These are phyloP conservation scores for Melopsittacus undulatus DNA, from an alignment of 2,797 vertebrate genomes.

Conservation along the genomic window DNA sequence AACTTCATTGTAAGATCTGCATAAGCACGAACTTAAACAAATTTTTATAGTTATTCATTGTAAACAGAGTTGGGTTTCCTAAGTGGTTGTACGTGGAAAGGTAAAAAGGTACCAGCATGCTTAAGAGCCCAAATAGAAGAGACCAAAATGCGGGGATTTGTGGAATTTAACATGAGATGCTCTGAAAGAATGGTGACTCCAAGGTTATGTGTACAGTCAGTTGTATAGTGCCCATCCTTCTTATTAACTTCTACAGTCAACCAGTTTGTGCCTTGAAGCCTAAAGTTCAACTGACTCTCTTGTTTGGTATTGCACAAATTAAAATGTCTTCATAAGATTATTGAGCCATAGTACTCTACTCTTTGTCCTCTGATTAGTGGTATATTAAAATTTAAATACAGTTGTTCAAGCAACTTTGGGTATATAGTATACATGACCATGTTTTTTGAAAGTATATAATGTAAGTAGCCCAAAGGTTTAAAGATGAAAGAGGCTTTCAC, in stretches of 20 bases:
- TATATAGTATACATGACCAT: not conserved
- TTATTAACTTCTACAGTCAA: not conserved
- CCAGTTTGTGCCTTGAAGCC: not conserved
- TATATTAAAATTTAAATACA: not conserved
- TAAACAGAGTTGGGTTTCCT: not conserved
- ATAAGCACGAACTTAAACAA: accelerated
- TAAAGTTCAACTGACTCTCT: not conserved
- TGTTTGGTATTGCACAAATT: not conserved
- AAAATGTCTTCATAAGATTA: conserved; percentile 26
- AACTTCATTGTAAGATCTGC: not conserved
- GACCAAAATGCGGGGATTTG: not conserved
- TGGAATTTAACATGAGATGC: not conserved
- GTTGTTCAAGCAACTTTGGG: conserved; percentile 1
- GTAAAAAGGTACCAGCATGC: not conserved
- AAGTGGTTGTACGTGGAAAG: not conserved
- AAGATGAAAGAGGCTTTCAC: not conserved
- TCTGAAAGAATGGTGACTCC: not conserved
- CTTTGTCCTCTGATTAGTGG: not conserved
- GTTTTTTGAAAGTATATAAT: not conserved
- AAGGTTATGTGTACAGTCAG: not conserved
- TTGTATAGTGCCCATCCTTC: not conserved
- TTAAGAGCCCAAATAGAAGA: not conserved
- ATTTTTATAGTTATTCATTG: not conserved
- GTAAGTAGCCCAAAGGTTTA: not conserved
- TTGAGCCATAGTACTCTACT: not conserved